Evolutionary conservation across 2,113 vertebrate species (phyloP), one percentile per base, ranked within the genome.

Genomic region (Thamnophis sirtalis): DNA sequence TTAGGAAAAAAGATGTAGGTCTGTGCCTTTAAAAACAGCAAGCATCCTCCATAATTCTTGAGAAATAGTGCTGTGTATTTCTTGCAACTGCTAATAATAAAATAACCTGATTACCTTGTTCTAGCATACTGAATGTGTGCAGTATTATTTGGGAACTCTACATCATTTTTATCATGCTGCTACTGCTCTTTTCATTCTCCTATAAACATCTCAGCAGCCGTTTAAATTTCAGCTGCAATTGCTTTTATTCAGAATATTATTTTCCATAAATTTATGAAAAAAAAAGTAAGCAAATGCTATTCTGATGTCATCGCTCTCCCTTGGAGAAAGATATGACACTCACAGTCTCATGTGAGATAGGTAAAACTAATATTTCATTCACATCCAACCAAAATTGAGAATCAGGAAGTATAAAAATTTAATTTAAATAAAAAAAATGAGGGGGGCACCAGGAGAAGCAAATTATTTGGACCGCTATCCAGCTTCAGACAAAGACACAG

Each of bases 21-120:
- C 95, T 94, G 92, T 94, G 53, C 13, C 86, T 88, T 51, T 56
- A 84, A 92, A 93, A 88, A 94, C 43, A 38, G 91, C 58, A 28
- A 93, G 2, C 60, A 90, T 87, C 90, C 10, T 24, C 1, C 9
- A 33, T 58, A 93, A 91, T 91, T 91, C 2, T 51, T 91, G 60
- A 93, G 43, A 95, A 22, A 50, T 49, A 50, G 0, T 3, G 90
- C 22, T 86, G 2, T 55, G 73, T 84, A 88, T 43, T 91, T 95
- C 89, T 93, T 15, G 2, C 7, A 38, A 63, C 21, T 33, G 90
- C 5, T 63, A 93, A 91, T 85, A 92, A 89, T 49, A 94, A 92
- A 91, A 84, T 1, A 0, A 91, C 3, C 5, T 33, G 43, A 63
- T 2, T 90, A 6, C 4, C 60, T 92, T 68, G 91, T 49, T 54